A percentile compares a stretch with the other conserved stretches of the same genome.
phyloP scores from a whole-genome alignment of 2,113 vertebrate genomes.

The Leuciscus idus region DNA sequence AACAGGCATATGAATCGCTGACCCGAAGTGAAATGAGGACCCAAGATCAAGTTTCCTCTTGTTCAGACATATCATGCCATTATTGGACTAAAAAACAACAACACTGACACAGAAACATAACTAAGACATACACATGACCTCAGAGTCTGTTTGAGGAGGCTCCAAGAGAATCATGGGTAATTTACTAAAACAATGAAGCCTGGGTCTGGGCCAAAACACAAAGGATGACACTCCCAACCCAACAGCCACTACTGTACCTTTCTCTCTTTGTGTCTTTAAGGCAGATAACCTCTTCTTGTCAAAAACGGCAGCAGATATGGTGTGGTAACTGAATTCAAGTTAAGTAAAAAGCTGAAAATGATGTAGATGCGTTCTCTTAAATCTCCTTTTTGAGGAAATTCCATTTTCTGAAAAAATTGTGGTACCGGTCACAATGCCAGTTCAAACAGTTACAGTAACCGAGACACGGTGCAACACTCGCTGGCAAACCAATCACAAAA shows the following conservation, averaged over 20 bases:
- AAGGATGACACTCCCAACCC: conserved; percentile 12
- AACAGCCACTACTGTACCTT: not conserved
- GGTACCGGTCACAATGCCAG: not conserved
- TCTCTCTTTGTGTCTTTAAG: not conserved
- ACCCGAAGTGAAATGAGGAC: conserved; percentile 14
- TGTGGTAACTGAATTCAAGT: not conserved
- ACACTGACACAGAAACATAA: conserved; percentile 15
- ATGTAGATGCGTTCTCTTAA: not conserved
- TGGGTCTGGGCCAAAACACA: conserved; percentile 17
- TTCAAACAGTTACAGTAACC: not conserved
- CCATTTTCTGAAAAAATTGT: not conserved
- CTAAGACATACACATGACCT: not conserved
- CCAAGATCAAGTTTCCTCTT: conserved; percentile 15
- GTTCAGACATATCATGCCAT: not conserved
- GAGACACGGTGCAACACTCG: not conserved
- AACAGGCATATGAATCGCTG: conserved; percentile 20
- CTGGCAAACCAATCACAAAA: conserved; percentile 16
- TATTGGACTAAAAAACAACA: conserved; percentile 23
- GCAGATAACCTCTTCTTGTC: conserved; percentile 40
- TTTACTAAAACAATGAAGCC: conserved; percentile 17
- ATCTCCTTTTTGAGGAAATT: not conserved
- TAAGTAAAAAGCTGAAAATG: not conserved
- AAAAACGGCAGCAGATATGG: not conserved
- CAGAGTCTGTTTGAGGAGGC: not conserved
- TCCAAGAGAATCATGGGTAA: conserved; percentile 28